Evolutionary conservation across 1,140 invertebrate genomes (phyloP).

Genomic region (Heliothis virescens): DNA sequence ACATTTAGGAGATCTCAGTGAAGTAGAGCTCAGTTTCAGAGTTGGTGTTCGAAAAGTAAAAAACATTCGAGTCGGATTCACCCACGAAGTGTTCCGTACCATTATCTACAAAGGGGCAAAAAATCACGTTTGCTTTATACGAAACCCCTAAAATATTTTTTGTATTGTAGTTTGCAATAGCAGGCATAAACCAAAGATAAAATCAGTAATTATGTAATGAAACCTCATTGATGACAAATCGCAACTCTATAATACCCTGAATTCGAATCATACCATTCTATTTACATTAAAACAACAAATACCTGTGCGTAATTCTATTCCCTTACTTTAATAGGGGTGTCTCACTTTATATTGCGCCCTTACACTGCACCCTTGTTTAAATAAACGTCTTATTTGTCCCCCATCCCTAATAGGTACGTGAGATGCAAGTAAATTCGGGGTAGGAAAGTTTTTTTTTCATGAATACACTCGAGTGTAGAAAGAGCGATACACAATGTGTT

Average conservation of each 20-base stretch:
- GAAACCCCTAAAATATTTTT: too few species aligned
- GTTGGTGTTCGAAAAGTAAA: neutral
- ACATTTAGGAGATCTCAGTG: too few species aligned
- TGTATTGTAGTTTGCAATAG: too few species aligned
- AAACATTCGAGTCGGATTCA: too few species aligned
- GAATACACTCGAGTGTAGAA: neutral
- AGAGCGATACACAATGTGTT: neutral
- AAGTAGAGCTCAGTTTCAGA: neutral
- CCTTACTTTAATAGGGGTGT: conserved; percentile 3
- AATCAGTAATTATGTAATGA: too few species aligned
- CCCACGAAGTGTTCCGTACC: too few species aligned
- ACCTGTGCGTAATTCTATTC: conserved; percentile 18
- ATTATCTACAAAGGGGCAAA: too few species aligned
- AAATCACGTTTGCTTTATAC: too few species aligned
- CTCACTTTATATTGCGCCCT: conserved; percentile 12
- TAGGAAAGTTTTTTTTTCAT: conserved; percentile 41
- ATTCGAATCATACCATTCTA: neutral
- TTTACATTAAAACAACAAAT: neutral
- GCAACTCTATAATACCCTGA: neutral
- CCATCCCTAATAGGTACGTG: conserved; percentile 55
- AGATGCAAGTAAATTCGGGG: conserved; percentile 52
- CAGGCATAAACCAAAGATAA: too few species aligned
- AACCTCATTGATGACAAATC: too few species aligned
- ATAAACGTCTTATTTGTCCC: conserved; percentile 58
- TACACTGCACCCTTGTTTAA: conserved; percentile 37